Evolutionary conservation across 2,113 vertebrate genomes (phyloP).

Genomic region (Tricholaema leucomelas): DNA sequence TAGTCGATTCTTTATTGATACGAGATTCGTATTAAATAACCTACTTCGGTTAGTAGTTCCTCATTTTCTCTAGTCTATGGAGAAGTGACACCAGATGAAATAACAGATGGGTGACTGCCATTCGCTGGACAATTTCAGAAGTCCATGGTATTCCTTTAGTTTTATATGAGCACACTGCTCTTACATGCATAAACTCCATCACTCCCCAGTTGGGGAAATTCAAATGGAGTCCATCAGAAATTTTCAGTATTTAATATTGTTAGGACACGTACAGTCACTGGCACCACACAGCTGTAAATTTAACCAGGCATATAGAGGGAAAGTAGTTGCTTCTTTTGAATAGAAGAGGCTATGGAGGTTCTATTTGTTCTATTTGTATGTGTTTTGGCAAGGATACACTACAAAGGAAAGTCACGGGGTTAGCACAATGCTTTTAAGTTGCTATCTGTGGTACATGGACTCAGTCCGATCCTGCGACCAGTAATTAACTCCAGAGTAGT

Average conservation of each 20-base stretch:
- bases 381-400: neutral
- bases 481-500: neutral
- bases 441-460: rapidly evolving
- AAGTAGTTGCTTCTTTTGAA: rapidly evolving
- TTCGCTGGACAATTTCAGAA: neutral
- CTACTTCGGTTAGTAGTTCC: neutral
- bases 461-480: neutral
- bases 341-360: neutral
- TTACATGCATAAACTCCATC: neutral
- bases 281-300: neutral
- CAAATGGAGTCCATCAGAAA: neutral
- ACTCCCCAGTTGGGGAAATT: neutral
- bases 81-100: neutral
- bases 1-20: neutral
- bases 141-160: neutral
- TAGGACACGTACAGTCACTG: rapidly evolving
- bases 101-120: neutral
- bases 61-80: neutral
- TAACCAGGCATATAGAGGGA: neutral
- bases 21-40: neutral
- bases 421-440: neutral
- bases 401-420: neutral
- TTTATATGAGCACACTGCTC: neutral
- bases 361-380: neutral
- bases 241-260: neutral